Base-by-base conservation (phyloP, 2,888 invertebrate species). In the Hesperia comma region DNA sequence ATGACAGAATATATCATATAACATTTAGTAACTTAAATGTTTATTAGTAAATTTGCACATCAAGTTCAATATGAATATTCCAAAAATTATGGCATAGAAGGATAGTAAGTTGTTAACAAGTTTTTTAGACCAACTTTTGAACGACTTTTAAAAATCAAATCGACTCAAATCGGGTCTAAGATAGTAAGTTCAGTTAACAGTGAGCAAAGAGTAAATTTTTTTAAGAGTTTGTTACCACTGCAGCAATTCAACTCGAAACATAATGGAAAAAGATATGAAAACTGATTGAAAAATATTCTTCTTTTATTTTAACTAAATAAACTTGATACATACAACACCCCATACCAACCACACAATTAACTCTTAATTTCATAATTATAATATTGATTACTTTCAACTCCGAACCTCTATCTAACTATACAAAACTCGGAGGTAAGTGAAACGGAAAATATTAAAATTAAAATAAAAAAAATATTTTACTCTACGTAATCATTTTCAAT, bases 371-470 rank as follows among this genome's bases (percentile, higher is more conserved):
- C n/a, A n/a, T 77, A 71, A 71, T 64, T 76, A 77, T 80, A 79
- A n/a, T n/a, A n/a, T n/a, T 81, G 79, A 79, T 80, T 79, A 83
- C 78, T 73, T 84, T 81, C 80, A 81, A 82, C 77, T 77, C 76
- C 76, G 41, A 74, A 83, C 82, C 75, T 79, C 82, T 84, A 84
- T 79, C 10, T 19, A 82, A 83, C 79, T 87, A 87, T 85, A 88
- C 84, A 87, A 81, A 83, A 80, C 79, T 70, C 81, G 83, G 87
- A 89, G 88, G 88, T 89, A 89, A 83, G 86, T 87, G 83, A 83
- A 41, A 17, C 26, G 17, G 54, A 66, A 58, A 26, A 57, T 41
- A 64, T 57, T 81, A 75, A 80, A 78, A 80, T 79, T 75, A 66
- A 73, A 69, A 80, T 73, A 75, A 79, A 79, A 77, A 85, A 84